Conservation (phyloP, 2,888 invertebrate genomes). For the Acronicta alni region DNA sequence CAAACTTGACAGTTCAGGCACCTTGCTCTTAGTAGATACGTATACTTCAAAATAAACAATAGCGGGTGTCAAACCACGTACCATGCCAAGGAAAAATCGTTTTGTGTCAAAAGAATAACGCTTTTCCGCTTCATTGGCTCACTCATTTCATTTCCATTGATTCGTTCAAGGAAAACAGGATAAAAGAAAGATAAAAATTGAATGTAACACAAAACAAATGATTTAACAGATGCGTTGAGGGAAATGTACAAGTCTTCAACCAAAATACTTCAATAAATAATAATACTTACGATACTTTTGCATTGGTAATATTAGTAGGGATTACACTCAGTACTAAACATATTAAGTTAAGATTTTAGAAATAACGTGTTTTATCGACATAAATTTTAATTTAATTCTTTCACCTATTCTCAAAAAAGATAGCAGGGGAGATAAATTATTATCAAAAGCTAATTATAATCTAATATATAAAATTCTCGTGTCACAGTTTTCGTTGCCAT, state of each 20-base stretch:
- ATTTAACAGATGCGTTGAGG: constrained; percentile 29
- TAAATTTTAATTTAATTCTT: no score
- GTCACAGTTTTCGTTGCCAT: no score
- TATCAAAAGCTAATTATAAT: no score
- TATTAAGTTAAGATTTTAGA: no score
- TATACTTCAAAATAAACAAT: constrained; percentile 57
- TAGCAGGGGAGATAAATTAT: no score
- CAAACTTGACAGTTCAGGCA: constrained; percentile 29
- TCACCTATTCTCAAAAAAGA: no score
- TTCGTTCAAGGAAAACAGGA: constrained; percentile 60
- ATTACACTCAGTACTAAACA: no score
- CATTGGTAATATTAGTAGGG: no score
- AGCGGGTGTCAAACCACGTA: constrained; percentile 63
- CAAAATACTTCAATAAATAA: not conserved
- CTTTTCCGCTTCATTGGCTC: constrained; percentile 74
- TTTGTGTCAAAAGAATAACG: constrained; percentile 75
- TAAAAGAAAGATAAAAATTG: constrained; percentile 56
- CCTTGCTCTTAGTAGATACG: constrained; percentile 16
- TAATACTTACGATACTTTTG: no score
- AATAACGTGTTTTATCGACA: no score
- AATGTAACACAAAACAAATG: constrained; percentile 50
- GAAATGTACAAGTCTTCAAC: not conserved
- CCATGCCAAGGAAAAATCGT: constrained; percentile 68
- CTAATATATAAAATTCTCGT: no score
- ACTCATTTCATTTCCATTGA: constrained; percentile 72